Base-by-base conservation (phyloP, 2,888 invertebrate species). In the Deroplatys truncata region DNA sequence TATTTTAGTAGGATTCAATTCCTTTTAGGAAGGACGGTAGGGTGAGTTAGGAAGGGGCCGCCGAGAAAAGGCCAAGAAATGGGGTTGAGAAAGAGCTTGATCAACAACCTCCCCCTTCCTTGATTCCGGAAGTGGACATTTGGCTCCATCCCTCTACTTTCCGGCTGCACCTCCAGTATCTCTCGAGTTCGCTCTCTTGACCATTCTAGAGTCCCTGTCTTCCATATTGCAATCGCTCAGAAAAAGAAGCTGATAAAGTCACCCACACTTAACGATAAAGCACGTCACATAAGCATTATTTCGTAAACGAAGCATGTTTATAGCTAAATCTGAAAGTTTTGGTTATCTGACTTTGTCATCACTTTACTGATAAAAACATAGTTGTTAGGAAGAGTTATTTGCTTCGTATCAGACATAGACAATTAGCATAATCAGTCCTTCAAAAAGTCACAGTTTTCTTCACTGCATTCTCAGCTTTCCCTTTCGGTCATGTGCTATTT, bases 1-100 rank as follows among this genome's bases (percentile, higher is more conserved):
- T 90, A 90, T 84, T 90, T 90, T 88, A 90, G 88, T 88, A 90
- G 90, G 90, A 90, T 90, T 87, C 90, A 90, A 90, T 90, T 90
- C 90, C 88, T 90, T 90, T 86, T 88, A 88, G 88, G 25, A 88
- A 88, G 85, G 83, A 56, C 43, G 86, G 84, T 85, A 86, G 88
- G 82, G 88, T 20, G 43, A 56, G 56, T 72, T 25, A 28, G 87
- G 28, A 88, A 56, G 83, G 84, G 82, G 56, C 15, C 84, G 86
- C 84, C 85, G 86, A 88, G 35, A 89, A 85, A 85, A 82, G 15
- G 56, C 56, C 20, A 72, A 72, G 82, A 86, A 86, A 87, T 83
- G 28, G 87, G 87, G 87, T 82, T 83, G 82, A 35, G 20, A 43
- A 35, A 83, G 28, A 83, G 35, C 83, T 87, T 43, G 87, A 87